phyloP scores from a whole-genome alignment of 2,797 vertebrate species.

The Anolis apletophallus region DNA sequence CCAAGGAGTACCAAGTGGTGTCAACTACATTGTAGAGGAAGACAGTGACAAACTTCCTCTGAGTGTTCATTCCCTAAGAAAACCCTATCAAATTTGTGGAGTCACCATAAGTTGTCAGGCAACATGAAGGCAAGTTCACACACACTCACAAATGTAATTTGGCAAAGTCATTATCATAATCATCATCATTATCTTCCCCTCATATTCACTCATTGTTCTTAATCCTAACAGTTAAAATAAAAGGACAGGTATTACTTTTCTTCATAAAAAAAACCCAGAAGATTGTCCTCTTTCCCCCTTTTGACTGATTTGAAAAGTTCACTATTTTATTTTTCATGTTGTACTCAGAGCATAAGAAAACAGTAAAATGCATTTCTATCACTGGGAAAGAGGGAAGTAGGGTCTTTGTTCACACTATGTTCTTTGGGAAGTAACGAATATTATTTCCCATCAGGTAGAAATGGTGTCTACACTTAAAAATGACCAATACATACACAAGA shows the following conservation, averaged over 20 bases:
- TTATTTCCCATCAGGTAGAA: neutral
- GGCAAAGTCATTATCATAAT: too few relatives aligned
- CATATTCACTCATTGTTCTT: neutral
- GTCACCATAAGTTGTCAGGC: too few relatives aligned
- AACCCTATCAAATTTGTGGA: too few relatives aligned
- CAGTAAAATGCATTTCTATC: neutral
- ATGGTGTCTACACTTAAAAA: neutral
- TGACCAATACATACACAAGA: neutral
- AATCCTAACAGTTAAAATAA: neutral
- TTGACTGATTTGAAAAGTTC: neutral
- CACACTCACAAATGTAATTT: too few relatives aligned
- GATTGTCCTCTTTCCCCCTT: neutral
- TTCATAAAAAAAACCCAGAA: neutral
- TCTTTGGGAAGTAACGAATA: neutral
- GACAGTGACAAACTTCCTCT: too few relatives aligned
- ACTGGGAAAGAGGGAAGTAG: neutral
- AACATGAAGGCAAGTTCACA: too few relatives aligned
- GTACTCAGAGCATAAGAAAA: neutral
- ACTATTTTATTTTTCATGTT: neutral
- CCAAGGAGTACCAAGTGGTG: too few relatives aligned
- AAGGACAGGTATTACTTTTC: neutral
- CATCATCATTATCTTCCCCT: too few relatives aligned
- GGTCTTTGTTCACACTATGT: neutral
- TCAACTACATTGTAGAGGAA: too few relatives aligned
- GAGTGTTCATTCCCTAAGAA: too few relatives aligned